phyloP scores from a whole-genome alignment of 2,797 vertebrate species.

The Poliocrania exsul region DNA sequence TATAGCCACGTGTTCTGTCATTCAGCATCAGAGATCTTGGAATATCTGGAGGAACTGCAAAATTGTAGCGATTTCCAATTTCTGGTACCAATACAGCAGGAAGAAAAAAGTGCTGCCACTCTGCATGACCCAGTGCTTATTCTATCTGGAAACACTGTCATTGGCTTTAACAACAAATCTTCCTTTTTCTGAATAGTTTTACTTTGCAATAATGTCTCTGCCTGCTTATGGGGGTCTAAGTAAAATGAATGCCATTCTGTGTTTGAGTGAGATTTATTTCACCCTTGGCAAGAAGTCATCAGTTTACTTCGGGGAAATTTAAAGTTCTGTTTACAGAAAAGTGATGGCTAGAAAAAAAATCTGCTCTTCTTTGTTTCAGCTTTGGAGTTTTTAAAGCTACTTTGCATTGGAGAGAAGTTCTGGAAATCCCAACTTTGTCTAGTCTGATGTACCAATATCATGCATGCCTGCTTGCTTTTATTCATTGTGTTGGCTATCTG shows the following conservation, averaged over 20 bases:
- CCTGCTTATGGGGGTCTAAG: background rate
- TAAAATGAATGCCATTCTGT: background rate
- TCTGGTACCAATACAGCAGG: background rate
- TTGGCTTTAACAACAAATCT: background rate
- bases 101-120: background rate
- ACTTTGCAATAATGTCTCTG: background rate
- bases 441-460: conserved; percentile 44
- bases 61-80: background rate
- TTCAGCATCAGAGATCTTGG: background rate
- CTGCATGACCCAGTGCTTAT: background rate
- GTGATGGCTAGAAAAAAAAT: background rate
- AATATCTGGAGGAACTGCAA: background rate
- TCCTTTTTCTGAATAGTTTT: background rate
- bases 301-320: background rate
- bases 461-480: conserved; percentile 16
- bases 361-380: background rate
- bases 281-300: background rate
- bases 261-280: background rate
- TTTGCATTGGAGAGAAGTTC: conserved; percentile 23
- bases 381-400: conserved; percentile 41
- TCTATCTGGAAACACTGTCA: background rate
- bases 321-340: background rate
- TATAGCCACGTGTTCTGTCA: background rate
- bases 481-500: background rate
- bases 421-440: conserved; percentile 19